A percentile compares a stretch with the other conserved stretches of the same genome.
Conservation (phyloP, 2,888 invertebrate genomes). For the Pollenia amentaria region DNA sequence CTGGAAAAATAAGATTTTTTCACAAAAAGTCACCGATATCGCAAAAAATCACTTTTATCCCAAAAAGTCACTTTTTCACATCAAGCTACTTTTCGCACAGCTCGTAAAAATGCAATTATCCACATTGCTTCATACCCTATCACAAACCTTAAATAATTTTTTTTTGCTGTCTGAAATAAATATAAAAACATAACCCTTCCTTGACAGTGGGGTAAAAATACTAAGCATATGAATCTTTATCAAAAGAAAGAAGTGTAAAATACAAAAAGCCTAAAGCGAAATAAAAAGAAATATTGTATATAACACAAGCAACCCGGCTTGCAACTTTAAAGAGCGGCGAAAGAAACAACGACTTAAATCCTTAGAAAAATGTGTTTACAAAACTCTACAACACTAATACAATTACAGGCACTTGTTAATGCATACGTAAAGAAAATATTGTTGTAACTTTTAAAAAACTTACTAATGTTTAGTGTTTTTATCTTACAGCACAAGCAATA, state of each 20-base stretch:
- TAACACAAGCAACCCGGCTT: not conserved
- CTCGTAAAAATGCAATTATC: too few relatives aligned
- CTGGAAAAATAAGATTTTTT: too few relatives aligned
- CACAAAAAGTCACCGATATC: too few relatives aligned
- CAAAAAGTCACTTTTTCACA: too few relatives aligned
- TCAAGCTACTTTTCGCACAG: too few relatives aligned
- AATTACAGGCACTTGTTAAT: not conserved
- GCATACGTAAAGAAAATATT: slow-evolving; percentile 19
- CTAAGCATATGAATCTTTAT: slow-evolving; percentile 22
- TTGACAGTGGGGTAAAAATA: too few relatives aligned
- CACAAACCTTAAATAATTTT: too few relatives aligned
- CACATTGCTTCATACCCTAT: too few relatives aligned
- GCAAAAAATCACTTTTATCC: too few relatives aligned
- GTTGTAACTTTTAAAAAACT: slow-evolving; percentile 15
- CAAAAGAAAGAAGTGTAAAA: slow-evolving; percentile 12
- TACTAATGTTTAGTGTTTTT: slow-evolving; percentile 30
- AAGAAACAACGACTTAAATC: slow-evolving; percentile 16
- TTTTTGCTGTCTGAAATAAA: too few relatives aligned
- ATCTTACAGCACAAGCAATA: slow-evolving; percentile 67
- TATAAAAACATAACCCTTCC: too few relatives aligned
- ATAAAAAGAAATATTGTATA: not conserved
- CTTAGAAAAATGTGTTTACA: slow-evolving; percentile 54
- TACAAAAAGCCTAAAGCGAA: slow-evolving; percentile 34
- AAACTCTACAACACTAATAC: slow-evolving; percentile 41
- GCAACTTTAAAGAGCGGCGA: not conserved